A percentile compares a stretch with the other conserved stretches of the same genome.
Evolutionary conservation across 2,797 vertebrate species (phyloP).

Genomic region (Sciurus carolinensis): DNA sequence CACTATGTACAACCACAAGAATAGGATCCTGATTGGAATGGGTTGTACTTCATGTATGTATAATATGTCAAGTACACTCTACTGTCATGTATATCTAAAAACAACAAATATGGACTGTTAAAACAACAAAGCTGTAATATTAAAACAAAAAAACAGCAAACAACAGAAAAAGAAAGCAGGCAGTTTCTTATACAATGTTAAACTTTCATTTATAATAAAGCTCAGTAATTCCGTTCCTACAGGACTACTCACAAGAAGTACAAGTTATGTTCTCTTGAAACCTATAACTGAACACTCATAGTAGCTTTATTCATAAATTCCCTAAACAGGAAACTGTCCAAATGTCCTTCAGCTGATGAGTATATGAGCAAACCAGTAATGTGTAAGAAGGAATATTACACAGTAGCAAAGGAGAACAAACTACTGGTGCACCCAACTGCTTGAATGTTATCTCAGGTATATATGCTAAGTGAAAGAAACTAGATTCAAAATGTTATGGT

Average conservation of each 20-base stretch:
- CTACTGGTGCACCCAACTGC: background rate
- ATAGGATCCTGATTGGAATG: no score
- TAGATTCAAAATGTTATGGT: background rate
- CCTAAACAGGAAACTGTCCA: background rate
- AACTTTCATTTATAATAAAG: background rate
- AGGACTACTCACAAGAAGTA: constrained; percentile 23
- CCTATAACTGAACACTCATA: background rate
- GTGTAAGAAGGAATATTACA: background rate
- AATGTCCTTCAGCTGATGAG: background rate
- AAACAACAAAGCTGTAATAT: no score
- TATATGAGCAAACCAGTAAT: background rate
- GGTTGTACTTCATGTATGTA: no score
- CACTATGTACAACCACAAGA: no score
- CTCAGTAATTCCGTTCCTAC: background rate
- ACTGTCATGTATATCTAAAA: no score
- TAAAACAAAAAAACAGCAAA: no score
- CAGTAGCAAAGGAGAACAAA: constrained; percentile 36
- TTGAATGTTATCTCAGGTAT: background rate
- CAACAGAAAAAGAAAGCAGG: background rate
- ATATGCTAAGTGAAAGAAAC: background rate
- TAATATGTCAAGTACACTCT: no score
- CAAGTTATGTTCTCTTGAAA: constrained; percentile 56
- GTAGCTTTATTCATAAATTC: constrained; percentile 43
- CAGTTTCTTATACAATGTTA: background rate
- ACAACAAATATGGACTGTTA: no score